phyloP scores from a whole-genome alignment of 2,797 vertebrate species.

The Taenioides sp. region DNA sequence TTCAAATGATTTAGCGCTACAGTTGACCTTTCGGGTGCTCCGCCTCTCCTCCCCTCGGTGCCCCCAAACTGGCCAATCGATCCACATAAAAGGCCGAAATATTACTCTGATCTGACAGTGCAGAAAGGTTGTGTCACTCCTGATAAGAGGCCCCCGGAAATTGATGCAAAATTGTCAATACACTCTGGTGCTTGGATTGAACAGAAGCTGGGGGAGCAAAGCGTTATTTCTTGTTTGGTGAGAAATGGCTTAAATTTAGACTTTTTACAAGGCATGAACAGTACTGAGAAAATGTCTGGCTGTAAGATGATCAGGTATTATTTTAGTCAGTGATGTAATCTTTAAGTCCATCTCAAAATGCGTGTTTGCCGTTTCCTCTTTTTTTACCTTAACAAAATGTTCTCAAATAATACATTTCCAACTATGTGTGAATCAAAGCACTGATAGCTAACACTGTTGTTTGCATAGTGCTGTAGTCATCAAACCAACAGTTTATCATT shows the following conservation, averaged over 20 bases:
- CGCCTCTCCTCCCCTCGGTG: constrained; percentile 56
- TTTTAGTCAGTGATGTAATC: neutral
- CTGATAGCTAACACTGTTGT: neutral
- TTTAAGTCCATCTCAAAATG: neutral
- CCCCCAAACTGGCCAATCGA: constrained; percentile 72
- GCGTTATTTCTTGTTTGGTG: constrained; percentile 22
- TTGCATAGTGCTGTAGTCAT: too few relatives aligned
- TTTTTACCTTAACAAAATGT: neutral
- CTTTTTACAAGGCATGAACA: neutral
- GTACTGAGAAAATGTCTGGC: constrained; percentile 5
- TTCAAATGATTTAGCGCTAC: constrained; percentile 76
- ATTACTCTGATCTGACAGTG: constrained; percentile 81
- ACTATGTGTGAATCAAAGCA: neutral
- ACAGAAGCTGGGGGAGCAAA: constrained; percentile 24
- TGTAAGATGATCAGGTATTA: neutral
- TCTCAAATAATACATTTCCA: neutral
- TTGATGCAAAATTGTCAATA: constrained; percentile 78
- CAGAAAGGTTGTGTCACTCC: constrained; percentile 79
- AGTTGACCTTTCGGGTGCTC: constrained; percentile 76
- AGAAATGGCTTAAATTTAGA: constrained; percentile 9
- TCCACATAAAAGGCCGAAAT: constrained; percentile 80
- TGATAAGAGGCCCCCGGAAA: constrained; percentile 74
- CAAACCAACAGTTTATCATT: constrained; percentile 6
- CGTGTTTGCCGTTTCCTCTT: neutral
- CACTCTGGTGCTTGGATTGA: constrained; percentile 37